Conservation (phyloP, 2,888 invertebrate genomes). For the Zeuzera pyrina region DNA sequence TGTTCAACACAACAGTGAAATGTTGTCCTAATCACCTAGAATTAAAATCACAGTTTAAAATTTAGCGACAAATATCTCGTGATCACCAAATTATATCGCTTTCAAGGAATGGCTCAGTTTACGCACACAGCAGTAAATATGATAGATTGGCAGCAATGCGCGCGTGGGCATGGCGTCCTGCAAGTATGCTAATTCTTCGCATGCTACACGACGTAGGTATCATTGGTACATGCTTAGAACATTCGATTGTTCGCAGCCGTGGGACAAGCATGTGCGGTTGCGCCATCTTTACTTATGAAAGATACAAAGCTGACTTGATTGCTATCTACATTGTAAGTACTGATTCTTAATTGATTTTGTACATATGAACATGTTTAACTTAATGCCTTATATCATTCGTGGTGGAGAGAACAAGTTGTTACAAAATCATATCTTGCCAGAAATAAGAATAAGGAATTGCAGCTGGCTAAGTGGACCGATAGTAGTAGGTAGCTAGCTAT, state of each 20-base stretch:
- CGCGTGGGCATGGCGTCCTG: slow-evolving; percentile 51
- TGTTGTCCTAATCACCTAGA: no score
- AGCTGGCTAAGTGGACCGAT: no score
- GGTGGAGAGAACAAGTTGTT: no score
- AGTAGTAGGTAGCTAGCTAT: no score
- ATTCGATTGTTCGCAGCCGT: slow-evolving; percentile 51
- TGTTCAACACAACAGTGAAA: no score
- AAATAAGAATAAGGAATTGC: not conserved
- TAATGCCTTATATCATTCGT: no score
- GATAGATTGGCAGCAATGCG: slow-evolving; percentile 55
- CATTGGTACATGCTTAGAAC: slow-evolving; percentile 40
- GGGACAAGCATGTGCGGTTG: slow-evolving; percentile 29
- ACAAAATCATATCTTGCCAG: not conserved
- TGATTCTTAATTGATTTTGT: no score
- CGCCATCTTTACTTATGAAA: slow-evolving; percentile 9
- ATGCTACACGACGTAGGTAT: slow-evolving; percentile 24
- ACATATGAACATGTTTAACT: no score
- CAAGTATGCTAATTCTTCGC: slow-evolving; percentile 63
- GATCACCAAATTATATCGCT: slow-evolving; percentile 25
- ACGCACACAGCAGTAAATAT: slow-evolving; percentile 49
- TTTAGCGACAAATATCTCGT: no score
- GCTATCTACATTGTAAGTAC: no score
- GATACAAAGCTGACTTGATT: no score
- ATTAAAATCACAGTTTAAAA: no score
- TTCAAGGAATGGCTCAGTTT: slow-evolving; percentile 29